These are phyloP conservation scores for Hypomecis punctinalis DNA, from an alignment of 2,888 invertebrate genomes.

Conservation along the genomic window DNA sequence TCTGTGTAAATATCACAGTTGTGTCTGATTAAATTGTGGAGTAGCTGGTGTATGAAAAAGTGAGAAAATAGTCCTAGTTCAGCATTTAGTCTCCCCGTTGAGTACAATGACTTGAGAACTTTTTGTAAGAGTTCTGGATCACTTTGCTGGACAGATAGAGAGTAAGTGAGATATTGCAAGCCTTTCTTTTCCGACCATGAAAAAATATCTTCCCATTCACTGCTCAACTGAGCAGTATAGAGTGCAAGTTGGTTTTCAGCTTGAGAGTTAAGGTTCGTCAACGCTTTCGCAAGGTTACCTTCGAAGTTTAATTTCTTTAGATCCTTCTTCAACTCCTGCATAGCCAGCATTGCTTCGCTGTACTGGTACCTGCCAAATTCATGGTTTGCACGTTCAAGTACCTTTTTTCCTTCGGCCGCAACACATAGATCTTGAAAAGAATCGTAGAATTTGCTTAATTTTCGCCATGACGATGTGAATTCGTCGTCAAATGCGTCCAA, in stretches of 20 bases:
- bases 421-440: constrained; percentile 62
- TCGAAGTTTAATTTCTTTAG: constrained; percentile 64
- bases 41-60: constrained; percentile 72
- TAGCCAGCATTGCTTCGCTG: constrained; percentile 64
- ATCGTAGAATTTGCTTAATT: constrained; percentile 57
- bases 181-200: constrained; percentile 72
- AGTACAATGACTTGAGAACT: constrained; percentile 71
- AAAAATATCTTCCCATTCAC: constrained; percentile 78
- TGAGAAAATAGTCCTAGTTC: constrained; percentile 76
- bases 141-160: constrained; percentile 73
- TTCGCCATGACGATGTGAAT: constrained; percentile 57
- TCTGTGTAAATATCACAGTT: constrained; percentile 78
- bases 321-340: constrained; percentile 60
- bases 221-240: constrained; percentile 72
- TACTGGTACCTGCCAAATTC: constrained; percentile 72
- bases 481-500: constrained; percentile 61
- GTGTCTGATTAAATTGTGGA: constrained; percentile 73
- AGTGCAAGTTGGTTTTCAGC: constrained; percentile 73
- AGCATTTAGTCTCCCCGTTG: constrained; percentile 70
- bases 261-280: constrained; percentile 63
- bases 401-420: constrained; percentile 64
- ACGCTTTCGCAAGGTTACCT: constrained; percentile 62
- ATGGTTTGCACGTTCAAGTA: constrained; percentile 70
- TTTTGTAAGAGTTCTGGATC: constrained; percentile 71
- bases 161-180: constrained; percentile 66